Conservation (phyloP, 2,113 vertebrate species). For the Oophaga pumilio region DNA sequence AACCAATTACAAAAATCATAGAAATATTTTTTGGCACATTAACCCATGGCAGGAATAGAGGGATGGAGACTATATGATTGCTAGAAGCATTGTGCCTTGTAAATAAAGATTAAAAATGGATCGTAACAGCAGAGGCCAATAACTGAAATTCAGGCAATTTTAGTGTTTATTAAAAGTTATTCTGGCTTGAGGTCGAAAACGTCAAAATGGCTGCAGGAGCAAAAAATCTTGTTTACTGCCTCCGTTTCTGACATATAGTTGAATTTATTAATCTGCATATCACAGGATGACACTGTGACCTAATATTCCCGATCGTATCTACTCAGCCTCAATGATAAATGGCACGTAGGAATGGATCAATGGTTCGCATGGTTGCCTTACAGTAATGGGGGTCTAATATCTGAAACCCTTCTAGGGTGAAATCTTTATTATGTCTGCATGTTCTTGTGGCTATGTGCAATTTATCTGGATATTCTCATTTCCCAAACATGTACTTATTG, state of each 20-base stretch:
- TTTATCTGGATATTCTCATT: too few species aligned
- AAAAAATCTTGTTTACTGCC: not conserved
- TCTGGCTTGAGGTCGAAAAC: not conserved
- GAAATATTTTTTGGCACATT: conserved; percentile 31
- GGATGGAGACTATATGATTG: not conserved
- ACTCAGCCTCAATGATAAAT: not conserved
- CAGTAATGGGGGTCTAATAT: not conserved
- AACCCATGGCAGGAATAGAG: conserved; percentile 26
- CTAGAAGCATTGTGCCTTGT: not conserved
- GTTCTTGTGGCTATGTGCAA: too few species aligned
- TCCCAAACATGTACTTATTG: too few species aligned
- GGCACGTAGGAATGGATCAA: not conserved
- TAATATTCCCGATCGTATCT: not conserved
- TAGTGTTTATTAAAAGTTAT: not conserved
- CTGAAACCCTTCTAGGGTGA: not conserved
- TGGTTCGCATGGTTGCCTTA: not conserved
- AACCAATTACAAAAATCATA: conserved; percentile 1
- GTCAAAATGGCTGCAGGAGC: not conserved
- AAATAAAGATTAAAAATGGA: conserved; percentile 35
- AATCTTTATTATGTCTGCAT: not conserved
- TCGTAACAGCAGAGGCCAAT: not conserved
- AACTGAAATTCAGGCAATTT: not conserved
- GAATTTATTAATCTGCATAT: not conserved
- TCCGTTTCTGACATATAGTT: not conserved
- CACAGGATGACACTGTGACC: not conserved